Base-by-base conservation (phyloP, 2,113 vertebrate genomes). In the Phylloscopus trochilus region DNA sequence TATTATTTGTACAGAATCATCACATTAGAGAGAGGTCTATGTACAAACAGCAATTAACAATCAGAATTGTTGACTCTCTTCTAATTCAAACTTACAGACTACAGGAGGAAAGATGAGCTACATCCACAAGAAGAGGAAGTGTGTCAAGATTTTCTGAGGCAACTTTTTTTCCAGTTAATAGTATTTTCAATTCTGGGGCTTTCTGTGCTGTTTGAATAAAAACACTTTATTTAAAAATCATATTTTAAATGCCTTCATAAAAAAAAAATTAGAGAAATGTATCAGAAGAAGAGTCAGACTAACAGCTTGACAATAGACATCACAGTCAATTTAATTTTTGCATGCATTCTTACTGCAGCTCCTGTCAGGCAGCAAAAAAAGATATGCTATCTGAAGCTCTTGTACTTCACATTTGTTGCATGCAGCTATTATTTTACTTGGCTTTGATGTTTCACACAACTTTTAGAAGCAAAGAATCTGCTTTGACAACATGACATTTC, bases 361-460 rank as follows among this genome's bases (percentile, higher is more conserved):
- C 30, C 51, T 87, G 67, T 92, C 77, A 88, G 52, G 41, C 51
- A 77, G 23, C 66, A 39, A 35, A 67, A 89, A 89, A 83, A 63
- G 4, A 33, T 79, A 23, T 20, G 66, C 88, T 68, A 76, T 82
- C 53, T 83, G 74, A 63, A 72, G 17, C 3, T 74, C 56, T 95
- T 77, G 17, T 63, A 63, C 44, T 59, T 88, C 9, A 2, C 43
- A 83, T 88, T 95, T 91, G 60, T 74, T 89, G 22, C 73, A 83
- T 63, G 52, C 30, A 92, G 68, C 70, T 92, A 95, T 92, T 91
- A 94, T 94, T 92, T 95, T 41, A 81, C 51, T 88, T 70, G 51
- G 27, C 72, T 95, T 95, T 96, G 79, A 92, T 88, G 75, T 90
- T 96, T 95, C 88, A 43, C 43, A 56, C 82, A 94, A 86, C 55